Evolutionary conservation across 2,888 invertebrate species (phyloP).

Genomic region (Eledona agricola): DNA sequence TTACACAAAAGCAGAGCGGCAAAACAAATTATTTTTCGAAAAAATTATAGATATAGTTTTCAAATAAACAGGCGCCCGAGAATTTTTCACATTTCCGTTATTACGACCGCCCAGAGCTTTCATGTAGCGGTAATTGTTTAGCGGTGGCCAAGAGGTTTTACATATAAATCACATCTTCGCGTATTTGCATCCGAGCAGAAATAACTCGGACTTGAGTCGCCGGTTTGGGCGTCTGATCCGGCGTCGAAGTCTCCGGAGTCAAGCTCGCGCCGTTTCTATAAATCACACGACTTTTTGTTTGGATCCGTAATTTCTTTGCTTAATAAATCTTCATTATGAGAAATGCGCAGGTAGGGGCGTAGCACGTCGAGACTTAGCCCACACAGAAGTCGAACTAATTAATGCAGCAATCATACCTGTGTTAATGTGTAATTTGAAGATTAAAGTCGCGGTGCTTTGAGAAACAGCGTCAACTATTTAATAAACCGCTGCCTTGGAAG

Average conservation of each 20-base stretch:
- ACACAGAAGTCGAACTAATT: constrained; percentile 55
- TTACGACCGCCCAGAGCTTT: constrained; percentile 12
- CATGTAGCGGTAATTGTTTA: background rate
- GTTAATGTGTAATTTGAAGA: constrained; percentile 58
- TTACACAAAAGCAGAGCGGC: constrained; percentile 44
- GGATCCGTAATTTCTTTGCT: constrained; percentile 26
- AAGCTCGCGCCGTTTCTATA: too few relatives aligned
- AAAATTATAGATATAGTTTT: constrained; percentile 41
- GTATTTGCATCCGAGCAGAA: too few relatives aligned
- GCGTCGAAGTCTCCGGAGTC: too few relatives aligned
- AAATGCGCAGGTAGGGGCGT: constrained; percentile 51
- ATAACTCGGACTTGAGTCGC: too few relatives aligned
- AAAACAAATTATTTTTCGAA: constrained; percentile 39
- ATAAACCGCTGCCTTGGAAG: constrained; percentile 48
- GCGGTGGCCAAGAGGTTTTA: too few relatives aligned
- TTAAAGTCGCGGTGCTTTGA: constrained; percentile 55
- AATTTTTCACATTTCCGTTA: constrained; percentile 20
- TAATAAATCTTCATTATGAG: constrained; percentile 51
- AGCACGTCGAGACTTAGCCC: constrained; percentile 46
- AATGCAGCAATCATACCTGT: constrained; percentile 52
- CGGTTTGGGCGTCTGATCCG: too few relatives aligned
- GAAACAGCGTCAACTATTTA: constrained; percentile 52
- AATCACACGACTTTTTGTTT: too few relatives aligned
- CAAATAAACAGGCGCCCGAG: constrained; percentile 23
- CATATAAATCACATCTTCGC: too few relatives aligned